These are phyloP conservation scores for Dicyrtomina minuta DNA, from an alignment of 2,888 invertebrate species.

Conservation along the genomic window DNA sequence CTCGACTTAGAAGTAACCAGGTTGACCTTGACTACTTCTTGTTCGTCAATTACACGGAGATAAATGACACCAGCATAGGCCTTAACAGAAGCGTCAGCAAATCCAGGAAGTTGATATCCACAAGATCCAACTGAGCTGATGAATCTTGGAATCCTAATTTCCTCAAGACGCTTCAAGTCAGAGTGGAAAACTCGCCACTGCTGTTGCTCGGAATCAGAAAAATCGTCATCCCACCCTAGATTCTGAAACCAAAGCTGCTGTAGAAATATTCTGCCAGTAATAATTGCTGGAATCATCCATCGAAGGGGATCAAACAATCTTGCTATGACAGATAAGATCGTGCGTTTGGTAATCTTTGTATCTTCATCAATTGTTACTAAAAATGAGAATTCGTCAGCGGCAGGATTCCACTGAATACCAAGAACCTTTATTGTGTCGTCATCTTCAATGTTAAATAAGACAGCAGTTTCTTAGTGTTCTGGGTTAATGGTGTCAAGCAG, in stretches of 20 bases:
- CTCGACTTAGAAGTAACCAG: conserved; percentile 9
- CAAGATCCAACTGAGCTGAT: neutral
- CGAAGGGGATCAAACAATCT: conserved; percentile 53
- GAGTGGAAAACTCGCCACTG: conserved; percentile 12
- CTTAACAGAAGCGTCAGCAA: conserved; percentile 48
- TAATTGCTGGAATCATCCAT: conserved; percentile 44
- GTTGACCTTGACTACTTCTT: neutral
- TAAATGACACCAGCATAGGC: conserved; percentile 51
- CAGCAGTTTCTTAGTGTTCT: no score
- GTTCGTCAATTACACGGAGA: conserved; percentile 26
- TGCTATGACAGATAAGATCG: conserved; percentile 49
- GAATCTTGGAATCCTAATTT: conserved; percentile 3
- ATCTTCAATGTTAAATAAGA: neutral
- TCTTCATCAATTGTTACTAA: neutral
- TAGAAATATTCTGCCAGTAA: no score
- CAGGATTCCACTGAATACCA: conserved; percentile 19
- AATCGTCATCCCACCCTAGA: conserved; percentile 52
- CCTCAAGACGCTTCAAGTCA: neutral
- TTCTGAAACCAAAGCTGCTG: conserved; percentile 53
- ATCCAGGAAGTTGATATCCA: conserved; percentile 48
- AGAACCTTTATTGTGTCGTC: neutral
- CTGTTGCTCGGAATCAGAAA: conserved; percentile 39
- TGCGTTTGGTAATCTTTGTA: conserved; percentile 43
- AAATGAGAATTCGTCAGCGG: conserved; percentile 9
- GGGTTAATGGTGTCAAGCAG: no score